Base-by-base conservation (phyloP, 2,888 invertebrate genomes). In the Cybosia mesomella region DNA sequence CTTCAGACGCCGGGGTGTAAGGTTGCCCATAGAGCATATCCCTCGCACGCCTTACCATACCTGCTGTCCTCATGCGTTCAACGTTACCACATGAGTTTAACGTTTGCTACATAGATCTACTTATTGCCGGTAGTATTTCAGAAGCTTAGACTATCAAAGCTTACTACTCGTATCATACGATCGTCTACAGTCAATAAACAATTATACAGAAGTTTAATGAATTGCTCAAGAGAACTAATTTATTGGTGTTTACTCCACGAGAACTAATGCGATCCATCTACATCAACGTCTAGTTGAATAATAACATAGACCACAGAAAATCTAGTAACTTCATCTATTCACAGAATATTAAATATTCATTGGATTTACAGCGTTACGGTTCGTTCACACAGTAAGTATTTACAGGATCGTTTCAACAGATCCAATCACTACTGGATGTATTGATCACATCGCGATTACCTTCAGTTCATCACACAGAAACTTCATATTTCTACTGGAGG, bases 281-380 rank as follows among this genome's bases (percentile, higher is more conserved):
- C 18, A 9, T 49, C 49, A n/a, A 49, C 49, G 49, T 49, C 49
- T 49, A 49, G n/a, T 49, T 49, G n/a, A 49, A 49, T 49, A 49
- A 49, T 21, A 21, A 60, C 22, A 39, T 22, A 59, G 39, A 22
- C 39, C 34, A 22, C 15, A 36, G 18, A 61, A 61, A 61, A 49
- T 53, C 22, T 54, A 34, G 24, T 64, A 28, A 64, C 43, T 58
- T n/a, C 21, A 58, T 43, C 58, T 11, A 53, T 60, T 22, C 15
- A 55, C 21, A 15, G 21, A 10, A 32, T 34, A 58, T 61, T 55
- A 55, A n/a, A 63, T 53, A 63, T 67, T 63, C 32, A 67, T 28
- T 49, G 28, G 28, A 53, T 39, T 67, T 67, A 43, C 43, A 67
- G 57, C 9, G 49, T 49, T 39, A 62, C 18, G 49, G 49, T 9